Evolutionary conservation across 2,888 invertebrate species (phyloP), one percentile per base, ranked within the genome.

Genomic region (Lasioglossum marginatum): DNA sequence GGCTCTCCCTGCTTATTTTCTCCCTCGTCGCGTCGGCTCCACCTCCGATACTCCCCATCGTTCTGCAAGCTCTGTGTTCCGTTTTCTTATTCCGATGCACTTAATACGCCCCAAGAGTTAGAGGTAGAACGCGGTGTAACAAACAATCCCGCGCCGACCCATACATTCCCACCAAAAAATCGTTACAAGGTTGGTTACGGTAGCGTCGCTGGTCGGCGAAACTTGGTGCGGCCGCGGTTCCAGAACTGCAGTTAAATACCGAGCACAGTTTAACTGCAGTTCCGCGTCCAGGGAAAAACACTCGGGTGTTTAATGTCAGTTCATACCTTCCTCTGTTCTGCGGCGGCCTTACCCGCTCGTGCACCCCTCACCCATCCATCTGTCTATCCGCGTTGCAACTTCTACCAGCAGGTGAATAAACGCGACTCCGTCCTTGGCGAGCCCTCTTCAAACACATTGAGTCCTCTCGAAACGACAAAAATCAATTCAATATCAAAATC

Each of bases 401-500:
- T 81, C 45, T 43, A 71, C 81, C 43, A 76, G 60, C 82, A 77
- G 80, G 81, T 79, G 87, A 83, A 83, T 77, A 81, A 82, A 43
- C 43, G 74, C 60, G 52, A 76, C 81, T 83, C 48, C 71, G 72
- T 60, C 60, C 60, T 76, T 80, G 37, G 78, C 40, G 75, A 76
- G 72, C 77, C 45, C 72, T 79, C 48, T 76, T 90, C 88, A 73
- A 89, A 81, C 79, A 73, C 40, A 19, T 0, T 0, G 43, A 43
- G 14, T 43, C 43, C 14, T 14, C 52, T 52, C 8, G 48, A 48
- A 23, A 48, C 0, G 52, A 52, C 8, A 52, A 3, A 52, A 52
- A 23, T 23, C 52, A 2, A 10, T 2, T 23, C 8, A 52, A 2
- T 23, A 23, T 2, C 6, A 48, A 48, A 48, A 48, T 2, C 48